Conservation (phyloP, 2,797 vertebrate species). For the Thalassophryne amazonica region DNA sequence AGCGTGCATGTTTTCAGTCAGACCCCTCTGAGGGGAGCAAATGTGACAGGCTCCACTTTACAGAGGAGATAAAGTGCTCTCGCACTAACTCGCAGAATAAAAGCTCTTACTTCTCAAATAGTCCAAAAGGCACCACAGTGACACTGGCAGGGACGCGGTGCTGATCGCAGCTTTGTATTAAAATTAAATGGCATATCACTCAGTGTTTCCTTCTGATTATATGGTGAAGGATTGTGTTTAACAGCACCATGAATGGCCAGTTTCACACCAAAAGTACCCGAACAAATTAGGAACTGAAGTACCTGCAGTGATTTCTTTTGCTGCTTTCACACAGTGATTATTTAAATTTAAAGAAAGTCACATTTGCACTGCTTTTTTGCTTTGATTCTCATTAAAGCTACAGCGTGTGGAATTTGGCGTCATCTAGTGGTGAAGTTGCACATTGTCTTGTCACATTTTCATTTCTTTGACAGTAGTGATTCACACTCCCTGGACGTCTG, state of each 20-base stretch:
- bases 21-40: constrained; percentile 60
- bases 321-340: no score
- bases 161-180: background rate
- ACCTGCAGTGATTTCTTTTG: no score
- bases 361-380: no score
- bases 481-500: no score
- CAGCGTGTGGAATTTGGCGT: no score
- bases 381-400: no score
- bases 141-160: constrained; percentile 27
- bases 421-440: no score
- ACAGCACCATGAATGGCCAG: background rate
- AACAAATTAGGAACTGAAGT: no score
- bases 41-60: constrained; percentile 4
- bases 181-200: constrained; percentile 5
- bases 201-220: constrained; percentile 1
- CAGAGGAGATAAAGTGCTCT: constrained; percentile 40
- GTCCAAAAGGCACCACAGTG: constrained; percentile 36
- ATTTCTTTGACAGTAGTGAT: no score
- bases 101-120: constrained; percentile 6
- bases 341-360: no score
- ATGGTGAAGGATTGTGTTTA: background rate
- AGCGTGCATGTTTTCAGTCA: constrained; percentile 76
- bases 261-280: no score
- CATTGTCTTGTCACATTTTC: no score
- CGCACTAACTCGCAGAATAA: constrained; percentile 31